Conservation (phyloP, 2,113 vertebrate species). For the Nyctereutes procyonoides region DNA sequence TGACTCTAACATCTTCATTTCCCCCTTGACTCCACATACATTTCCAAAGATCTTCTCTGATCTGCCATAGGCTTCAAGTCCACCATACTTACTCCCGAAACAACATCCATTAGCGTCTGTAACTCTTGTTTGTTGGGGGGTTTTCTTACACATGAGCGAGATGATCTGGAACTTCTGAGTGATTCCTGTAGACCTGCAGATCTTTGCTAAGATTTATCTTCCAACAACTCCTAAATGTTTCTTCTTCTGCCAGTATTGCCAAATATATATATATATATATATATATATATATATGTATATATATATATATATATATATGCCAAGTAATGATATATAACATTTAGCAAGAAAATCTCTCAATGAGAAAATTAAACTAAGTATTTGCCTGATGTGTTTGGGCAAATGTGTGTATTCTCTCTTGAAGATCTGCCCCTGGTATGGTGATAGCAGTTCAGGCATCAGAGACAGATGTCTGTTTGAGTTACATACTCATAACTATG, state of each 20-base stretch:
- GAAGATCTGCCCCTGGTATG: background rate
- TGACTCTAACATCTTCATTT: slow-evolving; percentile 1
- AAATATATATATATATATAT: background rate
- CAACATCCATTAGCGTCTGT: background rate
- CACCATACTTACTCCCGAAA: background rate
- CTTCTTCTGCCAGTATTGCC: background rate
- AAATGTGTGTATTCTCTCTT: background rate
- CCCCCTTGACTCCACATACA: background rate
- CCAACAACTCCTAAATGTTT: background rate
- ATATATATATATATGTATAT: too few relatives aligned
- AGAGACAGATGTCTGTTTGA: background rate
- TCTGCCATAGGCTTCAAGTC: background rate
- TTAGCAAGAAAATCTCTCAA: background rate
- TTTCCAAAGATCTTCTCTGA: slow-evolving; percentile 21
- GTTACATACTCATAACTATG: background rate
- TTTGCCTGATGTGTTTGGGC: background rate
- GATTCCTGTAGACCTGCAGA: background rate
- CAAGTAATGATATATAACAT: background rate
- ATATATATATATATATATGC: too few relatives aligned
- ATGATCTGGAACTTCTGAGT: background rate
- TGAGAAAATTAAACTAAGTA: background rate
- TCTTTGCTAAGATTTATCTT: background rate
- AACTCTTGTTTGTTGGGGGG: background rate
- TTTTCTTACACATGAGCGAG: background rate
- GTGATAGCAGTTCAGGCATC: background rate